phyloP scores from a whole-genome alignment of 2,888 invertebrate genomes.

The Drosophila pseudotakahashii region DNA sequence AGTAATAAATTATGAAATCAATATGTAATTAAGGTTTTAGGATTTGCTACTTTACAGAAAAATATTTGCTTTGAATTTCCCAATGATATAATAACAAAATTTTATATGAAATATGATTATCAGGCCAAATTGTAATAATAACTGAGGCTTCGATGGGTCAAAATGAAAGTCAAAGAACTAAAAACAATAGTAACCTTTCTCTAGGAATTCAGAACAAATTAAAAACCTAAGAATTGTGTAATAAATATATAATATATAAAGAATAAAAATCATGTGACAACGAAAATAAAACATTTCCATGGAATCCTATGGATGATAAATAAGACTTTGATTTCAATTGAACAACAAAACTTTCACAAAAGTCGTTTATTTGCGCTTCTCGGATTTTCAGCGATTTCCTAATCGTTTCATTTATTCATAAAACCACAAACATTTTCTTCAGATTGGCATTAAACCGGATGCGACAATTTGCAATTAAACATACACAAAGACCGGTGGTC shows the following conservation, averaged over 20 bases:
- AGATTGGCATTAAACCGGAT: constrained; percentile 6
- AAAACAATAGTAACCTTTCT: not conserved
- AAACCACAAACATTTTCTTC: constrained; percentile 13
- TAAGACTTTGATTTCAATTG: constrained; percentile 19
- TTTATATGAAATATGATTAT: not conserved
- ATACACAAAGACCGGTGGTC: not conserved
- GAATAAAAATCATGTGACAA: not conserved
- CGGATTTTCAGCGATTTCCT: constrained; percentile 6
- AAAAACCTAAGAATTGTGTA: not conserved
- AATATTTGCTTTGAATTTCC: not conserved
- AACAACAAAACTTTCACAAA: constrained; percentile 68
- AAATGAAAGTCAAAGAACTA: too few relatives aligned
- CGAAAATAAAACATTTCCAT: not conserved
- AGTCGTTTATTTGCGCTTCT: constrained; percentile 53
- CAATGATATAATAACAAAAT: not conserved
- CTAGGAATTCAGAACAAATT: not conserved
- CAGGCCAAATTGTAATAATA: not conserved
- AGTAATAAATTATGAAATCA: not conserved
- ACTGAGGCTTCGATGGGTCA: too few relatives aligned
- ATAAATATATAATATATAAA: not conserved
- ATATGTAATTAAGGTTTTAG: too few relatives aligned
- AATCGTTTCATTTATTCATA: constrained; percentile 8
- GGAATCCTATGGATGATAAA: not conserved
- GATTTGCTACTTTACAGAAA: not conserved
- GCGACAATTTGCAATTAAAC: constrained; percentile 10